phyloP scores from a whole-genome alignment of 2,888 invertebrate genomes.

The Odontomyia ornata region DNA sequence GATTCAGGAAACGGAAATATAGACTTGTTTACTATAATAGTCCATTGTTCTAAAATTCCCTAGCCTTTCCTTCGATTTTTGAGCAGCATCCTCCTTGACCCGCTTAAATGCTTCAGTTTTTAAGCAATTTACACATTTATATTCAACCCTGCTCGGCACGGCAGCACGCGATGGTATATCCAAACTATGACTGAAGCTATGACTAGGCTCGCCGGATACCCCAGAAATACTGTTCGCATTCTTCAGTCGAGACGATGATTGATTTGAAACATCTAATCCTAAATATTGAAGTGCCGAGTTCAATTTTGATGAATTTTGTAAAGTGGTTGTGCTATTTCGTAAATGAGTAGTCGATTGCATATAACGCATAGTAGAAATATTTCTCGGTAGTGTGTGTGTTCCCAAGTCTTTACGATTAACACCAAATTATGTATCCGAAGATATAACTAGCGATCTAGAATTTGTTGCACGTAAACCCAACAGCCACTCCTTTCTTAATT shows the following conservation, averaged over 20 bases:
- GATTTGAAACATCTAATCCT: constrained; percentile 77
- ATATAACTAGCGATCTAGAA: too few relatives aligned
- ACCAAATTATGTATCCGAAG: constrained; percentile 53
- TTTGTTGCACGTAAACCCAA: constrained; percentile 59
- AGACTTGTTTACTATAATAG: background rate
- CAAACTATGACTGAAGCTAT: too few relatives aligned
- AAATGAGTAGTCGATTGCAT: background rate
- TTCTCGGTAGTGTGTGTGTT: constrained; percentile 59
- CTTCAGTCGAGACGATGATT: constrained; percentile 53
- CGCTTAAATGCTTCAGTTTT: constrained; percentile 93
- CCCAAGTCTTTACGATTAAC: constrained; percentile 53
- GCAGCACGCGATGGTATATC: too few relatives aligned
- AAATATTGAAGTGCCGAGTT: constrained; percentile 75
- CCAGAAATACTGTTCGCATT: too few relatives aligned
- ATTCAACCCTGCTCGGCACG: too few relatives aligned
- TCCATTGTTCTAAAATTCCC: background rate
- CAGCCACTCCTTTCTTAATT: too few relatives aligned
- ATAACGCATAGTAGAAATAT: constrained; percentile 53
- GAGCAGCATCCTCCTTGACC: too few relatives aligned
- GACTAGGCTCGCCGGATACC: too few relatives aligned
- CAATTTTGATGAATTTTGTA: constrained; percentile 52
- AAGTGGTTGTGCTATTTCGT: constrained; percentile 20
- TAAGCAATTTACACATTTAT: constrained; percentile 89
- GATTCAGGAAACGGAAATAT: background rate
- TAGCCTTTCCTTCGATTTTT: constrained; percentile 64